Percentiles rank a stretch among this genome's conserved stretches.
These are phyloP conservation scores for Myotis vivesi DNA, from an alignment of 2,797 vertebrate species.

Conservation along the genomic window DNA sequence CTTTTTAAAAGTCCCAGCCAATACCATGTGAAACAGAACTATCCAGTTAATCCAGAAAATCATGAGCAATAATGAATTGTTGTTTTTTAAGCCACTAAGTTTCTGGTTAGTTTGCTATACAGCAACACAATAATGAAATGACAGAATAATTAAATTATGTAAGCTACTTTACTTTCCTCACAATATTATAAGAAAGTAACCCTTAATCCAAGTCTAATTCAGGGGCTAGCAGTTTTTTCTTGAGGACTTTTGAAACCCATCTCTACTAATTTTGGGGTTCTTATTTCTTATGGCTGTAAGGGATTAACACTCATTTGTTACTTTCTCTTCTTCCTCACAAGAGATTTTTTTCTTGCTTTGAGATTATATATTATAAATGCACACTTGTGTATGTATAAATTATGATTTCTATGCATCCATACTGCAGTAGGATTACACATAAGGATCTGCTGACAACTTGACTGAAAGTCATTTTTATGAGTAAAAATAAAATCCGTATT, in stretches of 20 bases:
- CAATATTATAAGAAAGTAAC: not conserved
- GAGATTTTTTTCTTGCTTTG: not conserved
- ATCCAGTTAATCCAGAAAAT: not conserved
- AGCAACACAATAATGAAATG: not conserved
- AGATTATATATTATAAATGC: not conserved
- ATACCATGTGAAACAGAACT: not conserved
- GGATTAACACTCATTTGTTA: not conserved
- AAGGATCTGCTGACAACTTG: not conserved
- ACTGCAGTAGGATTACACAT: not conserved
- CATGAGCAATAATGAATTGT: not conserved
- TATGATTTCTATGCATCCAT: not conserved
- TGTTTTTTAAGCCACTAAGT: conserved; percentile 22
- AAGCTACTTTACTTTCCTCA: conserved; percentile 8
- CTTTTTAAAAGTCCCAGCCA: not conserved
- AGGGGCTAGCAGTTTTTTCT: not conserved
- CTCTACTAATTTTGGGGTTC: not conserved
- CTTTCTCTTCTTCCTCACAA: not conserved
- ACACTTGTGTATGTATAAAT: not conserved
- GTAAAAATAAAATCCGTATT: conserved; percentile 5
- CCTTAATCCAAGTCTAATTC: not conserved
- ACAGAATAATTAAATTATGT: not conserved
- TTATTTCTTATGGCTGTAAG: not conserved
- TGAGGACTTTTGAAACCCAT: not conserved
- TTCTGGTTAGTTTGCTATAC: conserved; percentile 3
- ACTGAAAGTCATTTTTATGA: not conserved